Percentiles rank a stretch among this genome's conserved stretches.
Evolutionary conservation across 2,888 invertebrate species (phyloP).

Genomic region (Heliothis peltigera): DNA sequence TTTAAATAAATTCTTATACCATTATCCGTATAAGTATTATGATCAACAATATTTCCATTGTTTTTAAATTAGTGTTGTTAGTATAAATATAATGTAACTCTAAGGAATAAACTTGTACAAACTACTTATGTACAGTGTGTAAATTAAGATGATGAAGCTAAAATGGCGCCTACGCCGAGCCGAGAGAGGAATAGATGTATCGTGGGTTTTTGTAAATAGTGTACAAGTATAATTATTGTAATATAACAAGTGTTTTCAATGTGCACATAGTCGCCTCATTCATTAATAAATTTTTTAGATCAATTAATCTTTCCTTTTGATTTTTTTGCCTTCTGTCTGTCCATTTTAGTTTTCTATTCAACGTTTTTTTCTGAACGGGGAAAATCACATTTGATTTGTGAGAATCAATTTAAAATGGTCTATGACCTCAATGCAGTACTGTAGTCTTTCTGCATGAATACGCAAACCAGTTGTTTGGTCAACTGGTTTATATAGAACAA

Average conservation of each 20-base stretch:
- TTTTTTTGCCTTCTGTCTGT: conserved; percentile 63
- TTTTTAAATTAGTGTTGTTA: conserved; percentile 82
- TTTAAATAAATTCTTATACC: conserved; percentile 84
- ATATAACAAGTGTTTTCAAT: conserved; percentile 89
- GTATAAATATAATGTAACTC: conserved; percentile 68
- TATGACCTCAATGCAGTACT: neutral
- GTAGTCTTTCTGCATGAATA: too few species aligned
- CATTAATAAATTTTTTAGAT: conserved; percentile 90
- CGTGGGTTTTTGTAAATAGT: conserved; percentile 86
- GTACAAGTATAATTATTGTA: conserved; percentile 84
- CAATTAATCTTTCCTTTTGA: conserved; percentile 79
- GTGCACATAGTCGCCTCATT: conserved; percentile 90
- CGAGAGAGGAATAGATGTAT: conserved; percentile 64
- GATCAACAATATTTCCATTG: conserved; percentile 89
- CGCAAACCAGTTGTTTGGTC: too few species aligned
- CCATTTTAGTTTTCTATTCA: conserved; percentile 56
- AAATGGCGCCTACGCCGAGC: conserved; percentile 64
- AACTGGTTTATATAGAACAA: too few species aligned
- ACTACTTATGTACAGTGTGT: conserved; percentile 87
- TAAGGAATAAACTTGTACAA: conserved; percentile 87
- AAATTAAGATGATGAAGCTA: conserved; percentile 66
- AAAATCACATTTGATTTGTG: conserved; percentile 31
- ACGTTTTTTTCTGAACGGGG: conserved; percentile 6
- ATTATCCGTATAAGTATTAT: conserved; percentile 88
- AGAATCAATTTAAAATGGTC: neutral